phyloP scores from a whole-genome alignment of 2,113 vertebrate species.

The Archilochus colubris region DNA sequence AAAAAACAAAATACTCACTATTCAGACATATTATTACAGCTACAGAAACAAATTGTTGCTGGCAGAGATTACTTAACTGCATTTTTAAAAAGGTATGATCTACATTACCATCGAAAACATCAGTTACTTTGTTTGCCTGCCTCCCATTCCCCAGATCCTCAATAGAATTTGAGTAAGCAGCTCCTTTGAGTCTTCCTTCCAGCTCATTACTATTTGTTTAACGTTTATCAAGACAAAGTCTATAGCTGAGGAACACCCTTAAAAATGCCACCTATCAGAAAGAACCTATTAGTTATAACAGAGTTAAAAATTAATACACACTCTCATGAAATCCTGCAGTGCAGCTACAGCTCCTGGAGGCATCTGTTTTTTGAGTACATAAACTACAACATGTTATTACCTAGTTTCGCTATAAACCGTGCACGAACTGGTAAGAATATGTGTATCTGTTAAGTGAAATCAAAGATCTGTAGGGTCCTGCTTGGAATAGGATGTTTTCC shows the following conservation, averaged over 20 bases:
- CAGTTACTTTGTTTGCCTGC: background rate
- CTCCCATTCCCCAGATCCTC: background rate
- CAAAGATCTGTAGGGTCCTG: background rate
- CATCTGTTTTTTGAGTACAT: background rate
- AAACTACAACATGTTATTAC: background rate
- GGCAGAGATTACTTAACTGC: background rate
- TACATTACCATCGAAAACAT: background rate
- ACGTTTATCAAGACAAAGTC: background rate
- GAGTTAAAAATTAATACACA: background rate
- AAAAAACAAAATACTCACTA: background rate
- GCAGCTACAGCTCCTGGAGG: background rate
- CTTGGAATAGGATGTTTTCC: background rate
- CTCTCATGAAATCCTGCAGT: background rate
- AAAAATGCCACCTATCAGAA: background rate
- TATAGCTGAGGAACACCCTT: background rate
- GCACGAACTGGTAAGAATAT: background rate
- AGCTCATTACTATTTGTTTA: background rate
- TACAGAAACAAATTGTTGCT: background rate
- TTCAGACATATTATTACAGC: background rate
- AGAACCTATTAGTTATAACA: background rate
- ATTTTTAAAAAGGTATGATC: background rate
- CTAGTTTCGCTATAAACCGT: background rate
- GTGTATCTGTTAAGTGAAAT: background rate
- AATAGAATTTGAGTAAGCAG: background rate
- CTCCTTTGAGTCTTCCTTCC: background rate